Evolutionary conservation across 2,797 vertebrate genomes (phyloP), one percentile per base, ranked within the genome.

Genomic region (Sebastes diploproa): DNA sequence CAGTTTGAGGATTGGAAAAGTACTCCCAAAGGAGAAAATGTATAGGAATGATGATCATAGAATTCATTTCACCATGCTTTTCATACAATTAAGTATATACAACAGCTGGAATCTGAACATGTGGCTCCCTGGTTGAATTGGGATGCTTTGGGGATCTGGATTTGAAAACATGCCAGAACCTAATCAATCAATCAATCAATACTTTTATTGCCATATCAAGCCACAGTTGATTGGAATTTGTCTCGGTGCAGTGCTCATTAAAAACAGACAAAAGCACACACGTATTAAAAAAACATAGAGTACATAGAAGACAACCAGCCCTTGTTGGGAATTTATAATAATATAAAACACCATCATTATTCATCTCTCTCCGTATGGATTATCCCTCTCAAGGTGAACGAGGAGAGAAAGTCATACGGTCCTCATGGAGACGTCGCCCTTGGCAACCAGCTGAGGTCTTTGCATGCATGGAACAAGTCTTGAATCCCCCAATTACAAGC

Each of bases 361-460:
- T 55, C 6, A 23, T 61, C 20, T 13, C 14, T 42, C 72, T 74
- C 54, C 22, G 58, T 65, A 23, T 34, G 23, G 66, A 77, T 78
- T 18, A 32, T 42, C 34, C 8, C 30, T 59, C 20, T 75, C 54
- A 71, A 74, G 58, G 67, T 76, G 71, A 82, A 77, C 66, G 78
- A 60, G 56, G 23, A 50, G 55, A 70, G 34, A 67, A 63, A 71
- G 55, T 80, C 68, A 29, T 42, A 6, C 30, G 64, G 66, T 59
- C 64, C 81, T 85, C 72, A 72, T 75, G 74, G 79, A 90, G 80
- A 80, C 77, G 42, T 77, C 30, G 63, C 60, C 82, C 56, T 83
- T 79, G 86, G 86, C 86, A 86, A 72, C 89, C 86, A 86, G 83
- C 82, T 86, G 82, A 89, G 80, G 70, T 75, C 81, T 84, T 68